Evolutionary conservation across 2,797 vertebrate species (phyloP).

Genomic region (Prionace glauca): DNA sequence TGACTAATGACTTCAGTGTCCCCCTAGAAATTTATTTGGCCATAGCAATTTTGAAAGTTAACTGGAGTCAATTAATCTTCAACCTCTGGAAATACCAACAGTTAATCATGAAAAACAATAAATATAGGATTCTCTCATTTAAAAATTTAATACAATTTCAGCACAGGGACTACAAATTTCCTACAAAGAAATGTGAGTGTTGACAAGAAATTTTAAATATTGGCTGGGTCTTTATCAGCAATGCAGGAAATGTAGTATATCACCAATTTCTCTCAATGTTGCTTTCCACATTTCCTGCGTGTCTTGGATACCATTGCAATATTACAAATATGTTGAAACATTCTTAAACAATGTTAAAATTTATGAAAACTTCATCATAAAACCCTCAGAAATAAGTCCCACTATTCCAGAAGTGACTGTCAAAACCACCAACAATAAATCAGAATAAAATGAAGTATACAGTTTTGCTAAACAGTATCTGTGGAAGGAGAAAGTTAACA

Average conservation of each 20-base stretch:
- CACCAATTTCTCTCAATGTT: background rate
- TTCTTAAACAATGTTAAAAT: background rate
- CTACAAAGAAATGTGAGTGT: background rate
- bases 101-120: background rate
- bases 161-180: background rate
- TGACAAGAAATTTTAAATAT: background rate
- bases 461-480: background rate
- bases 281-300: background rate
- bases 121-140: background rate
- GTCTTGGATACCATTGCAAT: background rate
- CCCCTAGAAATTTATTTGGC: constrained; percentile 12
- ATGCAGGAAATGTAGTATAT: background rate
- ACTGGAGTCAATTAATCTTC: constrained; percentile 23
- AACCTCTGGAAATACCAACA: background rate
- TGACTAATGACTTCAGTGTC: background rate
- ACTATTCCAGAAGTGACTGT: background rate
- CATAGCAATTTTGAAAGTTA: constrained; percentile 3
- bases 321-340: background rate
- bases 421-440: background rate
- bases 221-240: background rate
- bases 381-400: background rate
- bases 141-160: background rate
- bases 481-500: background rate
- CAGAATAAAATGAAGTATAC: background rate
- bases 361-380: background rate